Conservation (phyloP, 2,888 invertebrate species). For the Limnephilus lunatus region DNA sequence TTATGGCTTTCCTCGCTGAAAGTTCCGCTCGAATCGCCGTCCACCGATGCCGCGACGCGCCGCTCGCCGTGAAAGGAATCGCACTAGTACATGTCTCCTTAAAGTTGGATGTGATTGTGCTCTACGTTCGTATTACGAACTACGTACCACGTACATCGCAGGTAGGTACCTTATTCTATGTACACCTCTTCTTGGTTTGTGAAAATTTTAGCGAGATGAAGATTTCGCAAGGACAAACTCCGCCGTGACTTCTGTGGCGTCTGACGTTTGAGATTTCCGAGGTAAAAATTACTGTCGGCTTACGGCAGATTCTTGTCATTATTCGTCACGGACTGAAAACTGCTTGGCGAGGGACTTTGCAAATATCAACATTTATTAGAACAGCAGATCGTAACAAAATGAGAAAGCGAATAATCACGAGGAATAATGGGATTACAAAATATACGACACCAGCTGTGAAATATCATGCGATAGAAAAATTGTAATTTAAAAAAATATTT, state of each 20-base stretch:
- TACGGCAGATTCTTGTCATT: neutral
- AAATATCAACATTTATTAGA: neutral
- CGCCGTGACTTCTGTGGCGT: neutral
- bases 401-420: neutral
- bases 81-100: slow-evolving; percentile 32
- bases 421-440: neutral
- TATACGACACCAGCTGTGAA: neutral
- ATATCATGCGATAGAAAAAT: too few relatives aligned
- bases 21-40: slow-evolving; percentile 44
- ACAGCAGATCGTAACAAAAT: neutral
- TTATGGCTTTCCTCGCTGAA: slow-evolving; percentile 55
- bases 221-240: slow-evolving; percentile 35
- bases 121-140: neutral
- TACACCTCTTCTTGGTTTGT: neutral
- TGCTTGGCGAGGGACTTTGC: neutral
- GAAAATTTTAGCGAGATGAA: slow-evolving; percentile 48
- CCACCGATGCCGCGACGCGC: slow-evolving; percentile 32
- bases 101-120: slow-evolving; percentile 45
- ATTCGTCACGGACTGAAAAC: slow-evolving; percentile 5
- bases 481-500: too few relatives aligned
- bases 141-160: slow-evolving; percentile 8
- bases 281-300: slow-evolving; percentile 22
- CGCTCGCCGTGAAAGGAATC: slow-evolving; percentile 41
- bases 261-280: slow-evolving; percentile 26
- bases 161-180: neutral